Conservation (phyloP, 2,888 invertebrate species). For the Pardosa pseudoannulata region DNA sequence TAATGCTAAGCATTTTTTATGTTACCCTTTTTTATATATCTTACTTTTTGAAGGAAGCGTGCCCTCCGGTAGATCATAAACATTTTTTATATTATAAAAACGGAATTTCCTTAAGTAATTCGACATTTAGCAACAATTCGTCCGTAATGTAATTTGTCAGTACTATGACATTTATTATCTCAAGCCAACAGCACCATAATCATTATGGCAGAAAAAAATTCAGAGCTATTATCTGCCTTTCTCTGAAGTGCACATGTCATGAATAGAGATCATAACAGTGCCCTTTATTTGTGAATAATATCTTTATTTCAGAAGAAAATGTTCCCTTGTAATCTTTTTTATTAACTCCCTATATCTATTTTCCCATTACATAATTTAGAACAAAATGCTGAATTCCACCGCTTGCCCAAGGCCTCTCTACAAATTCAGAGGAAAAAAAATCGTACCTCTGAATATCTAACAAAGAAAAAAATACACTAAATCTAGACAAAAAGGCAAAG, state of each 20-base stretch:
- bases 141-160: background rate
- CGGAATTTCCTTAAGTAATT: no score
- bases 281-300: background rate
- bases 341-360: background rate
- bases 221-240: background rate
- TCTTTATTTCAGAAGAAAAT: background rate
- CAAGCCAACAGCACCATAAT: background rate
- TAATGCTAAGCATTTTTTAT: no score
- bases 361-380: background rate
- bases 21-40: no score
- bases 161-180: background rate
- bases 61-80: no score
- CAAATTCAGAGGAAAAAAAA: background rate
- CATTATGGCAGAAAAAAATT: background rate
- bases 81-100: no score
- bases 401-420: background rate
- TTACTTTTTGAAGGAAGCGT: no score
- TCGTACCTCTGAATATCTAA: background rate
- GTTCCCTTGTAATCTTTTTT: background rate
- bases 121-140: no score
- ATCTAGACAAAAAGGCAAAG: slow-evolving; percentile 9
- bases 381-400: background rate
- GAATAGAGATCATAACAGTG: background rate
- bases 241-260: background rate
- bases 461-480: background rate